Conservation (phyloP, 2,888 invertebrate species). For the Pseudococcus jackbeardsleyi region DNA sequence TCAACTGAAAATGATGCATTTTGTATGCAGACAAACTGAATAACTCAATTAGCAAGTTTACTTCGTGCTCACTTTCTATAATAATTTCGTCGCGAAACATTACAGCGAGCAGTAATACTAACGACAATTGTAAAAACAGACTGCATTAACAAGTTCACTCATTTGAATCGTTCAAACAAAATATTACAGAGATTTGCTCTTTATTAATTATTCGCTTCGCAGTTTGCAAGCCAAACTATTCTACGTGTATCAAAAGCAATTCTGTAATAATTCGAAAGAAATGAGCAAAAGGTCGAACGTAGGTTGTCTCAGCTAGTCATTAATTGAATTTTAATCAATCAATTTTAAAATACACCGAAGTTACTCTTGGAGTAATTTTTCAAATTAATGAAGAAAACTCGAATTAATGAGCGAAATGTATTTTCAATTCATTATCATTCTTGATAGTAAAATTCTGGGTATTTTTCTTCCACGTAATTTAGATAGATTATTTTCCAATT, state of each 20-base stretch:
- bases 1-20: slow-evolving; percentile 28
- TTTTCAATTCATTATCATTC: background rate
- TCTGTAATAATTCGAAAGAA: background rate
- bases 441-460: background rate
- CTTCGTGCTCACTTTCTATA: slow-evolving; percentile 5
- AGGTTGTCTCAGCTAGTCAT: background rate
- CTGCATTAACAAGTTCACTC: slow-evolving; percentile 23
- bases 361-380: background rate
- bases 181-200: slow-evolving; percentile 1
- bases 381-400: background rate
- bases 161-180: slow-evolving; percentile 18
- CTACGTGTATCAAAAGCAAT: background rate
- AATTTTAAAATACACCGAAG: background rate
- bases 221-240: background rate
- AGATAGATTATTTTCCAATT: no score
- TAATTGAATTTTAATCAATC: background rate
- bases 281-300: background rate
- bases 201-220: background rate
- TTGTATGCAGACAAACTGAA: slow-evolving; percentile 7
- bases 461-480: background rate
- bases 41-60: slow-evolving; percentile 9
- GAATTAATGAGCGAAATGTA: background rate
- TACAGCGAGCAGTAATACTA: background rate
- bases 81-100: slow-evolving; percentile 33
- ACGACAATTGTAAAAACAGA: slow-evolving; percentile 33